Evolutionary conservation across 2,888 invertebrate genomes (phyloP).

Genomic region (Dione vanillae): DNA sequence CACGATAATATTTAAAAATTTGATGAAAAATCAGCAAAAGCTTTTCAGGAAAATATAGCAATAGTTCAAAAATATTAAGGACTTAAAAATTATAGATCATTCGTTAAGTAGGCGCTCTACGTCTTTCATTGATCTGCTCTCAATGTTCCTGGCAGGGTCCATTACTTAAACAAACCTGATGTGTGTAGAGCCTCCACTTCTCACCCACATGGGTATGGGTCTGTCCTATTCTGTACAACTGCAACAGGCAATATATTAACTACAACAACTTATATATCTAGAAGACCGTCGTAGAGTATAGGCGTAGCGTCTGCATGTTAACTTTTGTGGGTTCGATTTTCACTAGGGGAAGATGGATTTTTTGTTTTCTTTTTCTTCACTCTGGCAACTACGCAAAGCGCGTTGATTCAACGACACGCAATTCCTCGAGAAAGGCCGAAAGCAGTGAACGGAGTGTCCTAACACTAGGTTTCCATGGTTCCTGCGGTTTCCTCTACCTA

Average conservation of each 20-base stretch:
- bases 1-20: too few species aligned
- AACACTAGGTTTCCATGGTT: not conserved
- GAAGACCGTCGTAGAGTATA: too few species aligned
- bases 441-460: not conserved
- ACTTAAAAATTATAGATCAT: not conserved
- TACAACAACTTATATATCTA: not conserved
- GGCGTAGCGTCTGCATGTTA: too few species aligned
- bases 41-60: too few species aligned
- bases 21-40: too few species aligned
- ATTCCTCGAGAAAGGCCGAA: too few species aligned
- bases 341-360: too few species aligned
- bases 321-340: not conserved
- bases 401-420: too few species aligned
- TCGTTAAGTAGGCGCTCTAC: conserved; percentile 50
- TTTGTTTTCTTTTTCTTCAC: too few species aligned
- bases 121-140: conserved; percentile 45
- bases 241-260: conserved; percentile 32
- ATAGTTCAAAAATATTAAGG: not conserved
- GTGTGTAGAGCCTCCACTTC: conserved; percentile 73
- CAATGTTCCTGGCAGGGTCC: conserved; percentile 75
- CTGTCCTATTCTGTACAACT: conserved; percentile 51
- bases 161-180: conserved; percentile 80
- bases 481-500: too few species aligned
- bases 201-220: conserved; percentile 73
- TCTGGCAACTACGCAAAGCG: too few species aligned